These are phyloP conservation scores for Morpho helenor DNA, from an alignment of 2,888 invertebrate species.

Conservation along the genomic window DNA sequence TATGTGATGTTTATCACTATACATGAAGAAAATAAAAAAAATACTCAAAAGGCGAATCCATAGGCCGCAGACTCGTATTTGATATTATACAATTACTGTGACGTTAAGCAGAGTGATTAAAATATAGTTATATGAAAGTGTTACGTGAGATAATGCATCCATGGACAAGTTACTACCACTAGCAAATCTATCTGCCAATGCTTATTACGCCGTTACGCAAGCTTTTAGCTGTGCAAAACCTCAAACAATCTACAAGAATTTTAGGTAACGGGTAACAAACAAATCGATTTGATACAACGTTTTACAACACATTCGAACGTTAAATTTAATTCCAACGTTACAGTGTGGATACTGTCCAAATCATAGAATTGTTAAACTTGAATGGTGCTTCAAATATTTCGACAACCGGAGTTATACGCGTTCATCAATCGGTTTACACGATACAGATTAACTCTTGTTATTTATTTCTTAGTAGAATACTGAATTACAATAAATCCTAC, in stretches of 20 bases:
- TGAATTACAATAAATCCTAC: no score
- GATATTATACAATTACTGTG: constrained; percentile 4
- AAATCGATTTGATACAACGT: constrained; percentile 27
- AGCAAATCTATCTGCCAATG: constrained; percentile 19
- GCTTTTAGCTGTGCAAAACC: constrained; percentile 23
- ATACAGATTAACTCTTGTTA: constrained; percentile 1
- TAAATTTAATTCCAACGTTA: neutral
- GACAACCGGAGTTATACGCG: neutral
- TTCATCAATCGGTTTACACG: constrained; percentile 11
- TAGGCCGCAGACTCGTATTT: no score
- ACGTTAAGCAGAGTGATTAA: constrained; percentile 1
- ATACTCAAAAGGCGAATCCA: no score
- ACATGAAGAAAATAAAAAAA: no score
- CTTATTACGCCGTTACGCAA: constrained; percentile 27
- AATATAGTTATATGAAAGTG: constrained; percentile 10
- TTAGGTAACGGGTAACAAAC: constrained; percentile 22
- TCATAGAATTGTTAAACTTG: constrained; percentile 2
- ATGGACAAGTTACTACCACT: constrained; percentile 15
- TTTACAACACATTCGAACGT: constrained; percentile 7
- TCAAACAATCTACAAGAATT: constrained; percentile 26
- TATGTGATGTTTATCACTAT: no score
- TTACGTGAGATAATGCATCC: constrained; percentile 11
- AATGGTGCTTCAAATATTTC: constrained; percentile 2
- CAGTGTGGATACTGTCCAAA: neutral
- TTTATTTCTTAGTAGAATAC: constrained; percentile 16